Conservation (phyloP, 2,113 vertebrate species). For the Megaptera novaeangliae region DNA sequence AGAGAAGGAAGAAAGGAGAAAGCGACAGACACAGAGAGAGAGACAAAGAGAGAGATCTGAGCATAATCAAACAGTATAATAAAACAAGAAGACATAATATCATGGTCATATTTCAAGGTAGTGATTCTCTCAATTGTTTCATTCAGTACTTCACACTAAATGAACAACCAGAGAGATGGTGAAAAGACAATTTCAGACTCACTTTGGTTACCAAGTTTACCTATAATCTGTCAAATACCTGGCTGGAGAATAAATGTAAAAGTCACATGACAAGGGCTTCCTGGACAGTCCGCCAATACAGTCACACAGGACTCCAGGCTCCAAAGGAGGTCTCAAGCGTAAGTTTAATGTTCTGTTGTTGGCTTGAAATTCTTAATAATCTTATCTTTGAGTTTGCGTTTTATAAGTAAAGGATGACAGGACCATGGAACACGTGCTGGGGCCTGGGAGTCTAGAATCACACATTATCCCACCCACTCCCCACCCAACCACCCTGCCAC, state of each 20-base stretch:
- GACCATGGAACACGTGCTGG: not conserved
- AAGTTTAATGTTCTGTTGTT: not conserved
- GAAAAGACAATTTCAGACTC: not conserved
- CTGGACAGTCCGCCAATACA: accelerated
- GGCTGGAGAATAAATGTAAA: not conserved
- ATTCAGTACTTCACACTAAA: not conserved
- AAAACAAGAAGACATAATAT: not conserved
- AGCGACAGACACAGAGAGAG: not conserved
- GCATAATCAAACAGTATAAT: not conserved
- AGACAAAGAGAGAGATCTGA: not conserved
- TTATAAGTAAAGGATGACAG: not conserved
- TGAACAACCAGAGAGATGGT: not conserved
- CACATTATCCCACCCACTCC: no score
- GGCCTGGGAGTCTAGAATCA: not conserved
- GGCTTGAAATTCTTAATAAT: not conserved
- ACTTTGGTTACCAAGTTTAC: not conserved
- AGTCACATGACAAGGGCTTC: not conserved
- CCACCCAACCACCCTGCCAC: not conserved
- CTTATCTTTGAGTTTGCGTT: not conserved
- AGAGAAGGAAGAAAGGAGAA: not conserved
- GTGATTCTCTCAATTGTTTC: not conserved
- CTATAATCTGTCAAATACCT: not conserved
- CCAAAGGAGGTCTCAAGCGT: not conserved
- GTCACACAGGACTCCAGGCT: no score
- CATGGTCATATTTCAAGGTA: not conserved